Conservation (phyloP, 2,888 invertebrate species). For the Brassicogethes aeneus region DNA sequence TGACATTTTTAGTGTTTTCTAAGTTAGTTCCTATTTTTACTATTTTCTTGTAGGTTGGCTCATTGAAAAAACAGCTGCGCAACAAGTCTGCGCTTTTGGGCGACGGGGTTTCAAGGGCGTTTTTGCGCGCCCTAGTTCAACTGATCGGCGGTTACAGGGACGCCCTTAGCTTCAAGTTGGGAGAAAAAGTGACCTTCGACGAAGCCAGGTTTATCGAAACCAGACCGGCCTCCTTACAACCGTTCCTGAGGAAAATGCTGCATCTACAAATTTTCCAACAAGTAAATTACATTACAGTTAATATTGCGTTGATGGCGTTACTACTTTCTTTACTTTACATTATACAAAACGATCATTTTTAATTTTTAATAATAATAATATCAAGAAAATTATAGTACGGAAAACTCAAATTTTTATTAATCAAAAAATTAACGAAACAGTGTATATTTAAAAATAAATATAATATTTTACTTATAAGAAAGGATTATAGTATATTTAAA, state of each 20-base stretch:
- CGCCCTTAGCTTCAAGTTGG: constrained; percentile 69
- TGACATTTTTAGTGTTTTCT: too few species aligned
- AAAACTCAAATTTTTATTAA: too few species aligned
- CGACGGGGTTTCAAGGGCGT: constrained; percentile 88
- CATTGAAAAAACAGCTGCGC: constrained; percentile 67
- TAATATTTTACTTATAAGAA: too few species aligned
- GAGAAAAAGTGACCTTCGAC: constrained; percentile 74
- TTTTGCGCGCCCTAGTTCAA: constrained; percentile 83
- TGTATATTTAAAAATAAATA: too few species aligned
- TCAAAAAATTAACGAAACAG: too few species aligned
- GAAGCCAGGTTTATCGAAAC: constrained; percentile 81
- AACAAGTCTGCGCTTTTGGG: constrained; percentile 70
- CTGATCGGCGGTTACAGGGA: constrained; percentile 92
- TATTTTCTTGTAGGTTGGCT: too few species aligned
- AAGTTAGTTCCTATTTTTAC: too few species aligned
- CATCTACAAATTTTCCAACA: constrained; percentile 92
- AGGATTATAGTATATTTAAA: too few species aligned
- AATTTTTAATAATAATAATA: neutral
- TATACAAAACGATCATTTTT: too few species aligned
- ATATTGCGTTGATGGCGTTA: too few species aligned
- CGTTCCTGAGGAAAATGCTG: constrained; percentile 83
- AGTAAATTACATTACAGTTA: constrained; percentile 40
- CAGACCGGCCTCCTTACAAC: constrained; percentile 74
- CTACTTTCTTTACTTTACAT: too few species aligned
- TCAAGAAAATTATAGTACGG: too few species aligned